phyloP scores from a whole-genome alignment of 1,140 invertebrate species.

The Paralvinella palmiformis region DNA sequence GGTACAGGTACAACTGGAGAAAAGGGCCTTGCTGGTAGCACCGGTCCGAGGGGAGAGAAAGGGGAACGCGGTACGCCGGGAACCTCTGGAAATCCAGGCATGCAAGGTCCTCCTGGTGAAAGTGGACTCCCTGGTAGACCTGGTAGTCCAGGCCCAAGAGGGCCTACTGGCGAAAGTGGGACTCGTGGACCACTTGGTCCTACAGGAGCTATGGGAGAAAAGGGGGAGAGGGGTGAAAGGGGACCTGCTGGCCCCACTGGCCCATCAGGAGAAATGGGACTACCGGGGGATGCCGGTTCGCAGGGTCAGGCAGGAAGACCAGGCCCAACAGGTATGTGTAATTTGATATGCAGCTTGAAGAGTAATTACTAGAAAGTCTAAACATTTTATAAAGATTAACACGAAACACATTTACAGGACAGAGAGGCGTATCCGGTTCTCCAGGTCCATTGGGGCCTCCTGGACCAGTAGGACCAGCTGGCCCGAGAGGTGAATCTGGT shows the following conservation, averaged over 20 bases:
- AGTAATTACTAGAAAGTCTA: no score
- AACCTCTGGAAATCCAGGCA: conserved; percentile 14
- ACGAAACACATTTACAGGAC: no score
- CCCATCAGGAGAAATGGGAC: conserved; percentile 20
- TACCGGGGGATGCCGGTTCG: conserved; percentile 5
- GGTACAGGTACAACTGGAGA: conserved; percentile 6
- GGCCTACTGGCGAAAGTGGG: background rate
- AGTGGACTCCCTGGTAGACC: background rate
- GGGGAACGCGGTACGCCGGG: conserved; percentile 14
- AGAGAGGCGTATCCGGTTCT: conserved; percentile 1
- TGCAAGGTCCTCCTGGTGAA: background rate
- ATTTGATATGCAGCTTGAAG: no score
- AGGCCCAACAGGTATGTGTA: no score
- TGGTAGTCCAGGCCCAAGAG: conserved; percentile 10
- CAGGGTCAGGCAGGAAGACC: background rate
- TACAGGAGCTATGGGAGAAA: background rate
- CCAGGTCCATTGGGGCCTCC: background rate
- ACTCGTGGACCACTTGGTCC: background rate
- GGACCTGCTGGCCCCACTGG: conserved; percentile 6
- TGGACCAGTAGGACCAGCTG: background rate
- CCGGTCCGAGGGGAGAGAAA: conserved; percentile 16
- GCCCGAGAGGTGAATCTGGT: background rate
- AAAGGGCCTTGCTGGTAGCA: conserved; percentile 21
- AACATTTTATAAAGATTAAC: no score
- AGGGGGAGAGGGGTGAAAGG: background rate